Percentiles rank a stretch among this genome's conserved stretches.
Evolutionary conservation across 2,888 invertebrate genomes (phyloP).

Genomic region (Mactromeris polynyma): DNA sequence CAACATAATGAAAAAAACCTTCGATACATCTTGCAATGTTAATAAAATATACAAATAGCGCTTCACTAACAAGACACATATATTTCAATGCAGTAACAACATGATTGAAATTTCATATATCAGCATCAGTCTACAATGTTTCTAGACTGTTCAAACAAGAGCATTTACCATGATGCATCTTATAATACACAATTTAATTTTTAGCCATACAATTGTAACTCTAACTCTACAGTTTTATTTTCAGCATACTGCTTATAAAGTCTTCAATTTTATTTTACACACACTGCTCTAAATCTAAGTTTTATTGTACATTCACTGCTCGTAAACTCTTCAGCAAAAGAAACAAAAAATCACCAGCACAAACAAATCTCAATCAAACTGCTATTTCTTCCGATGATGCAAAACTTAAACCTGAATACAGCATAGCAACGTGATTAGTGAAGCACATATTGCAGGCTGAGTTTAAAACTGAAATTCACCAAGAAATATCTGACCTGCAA

Average conservation of each 20-base stretch:
- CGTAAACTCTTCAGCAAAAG: background rate
- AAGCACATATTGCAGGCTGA: background rate
- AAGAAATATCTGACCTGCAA: background rate
- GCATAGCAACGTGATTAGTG: too few species aligned
- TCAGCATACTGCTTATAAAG: too few species aligned
- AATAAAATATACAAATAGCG: background rate
- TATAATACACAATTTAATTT: too few species aligned
- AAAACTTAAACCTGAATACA: background rate
- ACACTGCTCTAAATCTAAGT: too few species aligned
- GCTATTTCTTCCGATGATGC: background rate
- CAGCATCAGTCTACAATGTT: too few species aligned
- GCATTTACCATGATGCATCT: too few species aligned
- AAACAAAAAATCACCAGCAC: background rate
- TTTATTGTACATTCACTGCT: too few species aligned
- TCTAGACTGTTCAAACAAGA: too few species aligned
- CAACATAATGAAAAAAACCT: background rate
- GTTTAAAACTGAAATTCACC: slow-evolving; percentile 1
- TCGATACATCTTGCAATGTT: background rate
- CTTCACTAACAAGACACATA: background rate
- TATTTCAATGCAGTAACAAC: background rate
- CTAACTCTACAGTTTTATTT: too few species aligned
- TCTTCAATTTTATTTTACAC: too few species aligned
- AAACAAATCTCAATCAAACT: background rate
- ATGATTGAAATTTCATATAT: too few species aligned
- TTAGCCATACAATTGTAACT: too few species aligned